Percentiles rank a stretch among this genome's conserved stretches.
Evolutionary conservation across 1,140 invertebrate species (phyloP).

Genomic region (Apis cerana): DNA sequence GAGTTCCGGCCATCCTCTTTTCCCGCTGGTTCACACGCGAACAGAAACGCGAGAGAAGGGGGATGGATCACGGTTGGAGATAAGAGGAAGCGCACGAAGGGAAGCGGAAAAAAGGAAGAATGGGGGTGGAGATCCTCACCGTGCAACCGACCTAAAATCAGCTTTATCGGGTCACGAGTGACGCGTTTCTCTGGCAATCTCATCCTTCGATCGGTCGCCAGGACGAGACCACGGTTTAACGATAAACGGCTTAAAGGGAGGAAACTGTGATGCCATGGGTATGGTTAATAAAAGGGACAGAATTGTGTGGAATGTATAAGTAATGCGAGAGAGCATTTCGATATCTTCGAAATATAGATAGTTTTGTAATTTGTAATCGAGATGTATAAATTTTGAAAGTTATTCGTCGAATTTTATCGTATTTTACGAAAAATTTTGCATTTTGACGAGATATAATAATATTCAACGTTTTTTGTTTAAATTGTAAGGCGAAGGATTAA

Average conservation of each 20-base stretch:
- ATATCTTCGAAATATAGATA: too few species aligned
- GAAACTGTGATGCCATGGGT: background rate
- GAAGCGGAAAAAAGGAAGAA: conserved; percentile 20
- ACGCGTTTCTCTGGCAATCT: conserved; percentile 40
- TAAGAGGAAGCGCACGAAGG: conserved; percentile 16
- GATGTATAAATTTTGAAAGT: too few species aligned
- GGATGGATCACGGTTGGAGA: conserved; percentile 10
- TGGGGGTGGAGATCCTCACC: background rate
- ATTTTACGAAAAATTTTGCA: too few species aligned
- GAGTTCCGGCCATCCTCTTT: conserved; percentile 35
- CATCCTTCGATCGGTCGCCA: conserved; percentile 36
- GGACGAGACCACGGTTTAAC: conserved; percentile 16
- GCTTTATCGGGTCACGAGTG: conserved; percentile 56
- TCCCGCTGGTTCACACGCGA: background rate
- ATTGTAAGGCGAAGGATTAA: too few species aligned
- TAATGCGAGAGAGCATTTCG: conserved; percentile 25
- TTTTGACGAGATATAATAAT: too few species aligned
- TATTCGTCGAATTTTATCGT: too few species aligned
- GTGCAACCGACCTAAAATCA: conserved; percentile 48
- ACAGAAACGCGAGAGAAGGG: background rate
- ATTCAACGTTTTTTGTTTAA: too few species aligned
- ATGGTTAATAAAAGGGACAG: conserved; percentile 35
- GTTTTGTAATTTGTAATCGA: background rate
- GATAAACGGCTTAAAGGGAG: conserved; percentile 40
- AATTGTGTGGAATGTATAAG: conserved; percentile 36